Evolutionary conservation across 2,113 vertebrate genomes (phyloP).

Genomic region (Rousettus leschenaultii): DNA sequence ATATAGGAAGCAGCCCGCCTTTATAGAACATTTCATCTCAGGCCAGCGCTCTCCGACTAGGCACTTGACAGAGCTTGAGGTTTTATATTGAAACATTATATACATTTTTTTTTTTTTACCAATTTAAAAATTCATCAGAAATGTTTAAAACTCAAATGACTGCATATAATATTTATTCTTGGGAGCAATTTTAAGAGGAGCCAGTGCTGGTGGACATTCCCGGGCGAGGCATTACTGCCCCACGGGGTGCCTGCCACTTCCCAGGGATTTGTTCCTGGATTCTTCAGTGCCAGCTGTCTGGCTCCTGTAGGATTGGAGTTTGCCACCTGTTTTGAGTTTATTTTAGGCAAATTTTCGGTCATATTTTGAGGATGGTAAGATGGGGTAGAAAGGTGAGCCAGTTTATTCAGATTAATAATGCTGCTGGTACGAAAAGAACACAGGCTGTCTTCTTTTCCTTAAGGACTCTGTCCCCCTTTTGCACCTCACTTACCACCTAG

Average conservation of each 20-base stretch:
- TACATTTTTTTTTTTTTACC: background rate
- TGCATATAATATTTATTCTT: background rate
- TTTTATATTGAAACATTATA: background rate
- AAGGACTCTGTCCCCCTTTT: background rate
- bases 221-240: background rate
- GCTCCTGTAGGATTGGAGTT: background rate
- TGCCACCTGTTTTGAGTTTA: background rate
- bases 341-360: constrained; percentile 1
- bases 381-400: background rate
- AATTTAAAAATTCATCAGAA: constrained; percentile 13
- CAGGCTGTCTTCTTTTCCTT: background rate
- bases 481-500: constrained; percentile 52
- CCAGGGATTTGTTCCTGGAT: background rate
- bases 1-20: background rate
- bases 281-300: background rate
- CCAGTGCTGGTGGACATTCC: background rate
- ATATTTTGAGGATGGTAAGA: background rate
- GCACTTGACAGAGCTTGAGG: background rate
- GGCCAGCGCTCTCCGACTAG: background rate
- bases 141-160: background rate
- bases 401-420: constrained; percentile 30
- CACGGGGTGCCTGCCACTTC: background rate
- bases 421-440: background rate
- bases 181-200: background rate
- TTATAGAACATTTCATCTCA: background rate